Evolutionary conservation across 2,797 vertebrate species (phyloP).

Genomic region (Cetoscarus ocellatus): DNA sequence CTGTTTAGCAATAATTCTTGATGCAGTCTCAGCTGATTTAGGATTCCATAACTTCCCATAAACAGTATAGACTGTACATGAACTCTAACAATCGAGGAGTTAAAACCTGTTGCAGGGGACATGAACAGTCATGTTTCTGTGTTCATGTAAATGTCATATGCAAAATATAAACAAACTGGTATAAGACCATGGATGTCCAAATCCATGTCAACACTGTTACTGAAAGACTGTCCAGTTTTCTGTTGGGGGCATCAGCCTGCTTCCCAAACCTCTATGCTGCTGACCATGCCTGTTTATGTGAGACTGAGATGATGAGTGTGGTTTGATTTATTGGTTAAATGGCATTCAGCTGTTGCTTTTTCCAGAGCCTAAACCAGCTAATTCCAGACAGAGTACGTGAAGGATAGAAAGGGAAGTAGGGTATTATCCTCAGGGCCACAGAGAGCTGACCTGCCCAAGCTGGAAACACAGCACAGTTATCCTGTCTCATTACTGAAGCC

Average conservation of each 20-base stretch:
- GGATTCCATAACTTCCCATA: too few species aligned
- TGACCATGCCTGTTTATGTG: conserved; percentile 28
- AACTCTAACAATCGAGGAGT: too few species aligned
- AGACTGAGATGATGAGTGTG: conserved; percentile 41
- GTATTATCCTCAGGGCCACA: conserved; percentile 69
- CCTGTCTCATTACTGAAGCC: conserved; percentile 80
- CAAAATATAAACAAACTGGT: too few species aligned
- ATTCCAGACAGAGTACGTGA: conserved; percentile 49
- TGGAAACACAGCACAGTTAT: conserved; percentile 70
- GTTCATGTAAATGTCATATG: too few species aligned
- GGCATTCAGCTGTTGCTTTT: conserved; percentile 31
- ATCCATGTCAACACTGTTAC: too few species aligned
- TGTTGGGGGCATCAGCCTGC: conserved; percentile 4
- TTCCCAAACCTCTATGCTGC: too few species aligned
- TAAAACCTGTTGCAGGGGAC: too few species aligned
- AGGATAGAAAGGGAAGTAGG: conserved; percentile 52
- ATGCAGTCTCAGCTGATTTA: too few species aligned
- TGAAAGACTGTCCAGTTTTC: neutral
- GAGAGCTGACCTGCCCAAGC: conserved; percentile 73
- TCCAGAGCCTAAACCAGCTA: conserved; percentile 43
- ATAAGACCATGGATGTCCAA: too few species aligned
- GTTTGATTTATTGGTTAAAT: conserved; percentile 15
- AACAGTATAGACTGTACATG: too few species aligned
- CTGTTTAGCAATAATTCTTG: too few species aligned
- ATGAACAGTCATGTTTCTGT: too few species aligned